Evolutionary conservation across 2,797 vertebrate genomes (phyloP).

Genomic region (Argentina silus): DNA sequence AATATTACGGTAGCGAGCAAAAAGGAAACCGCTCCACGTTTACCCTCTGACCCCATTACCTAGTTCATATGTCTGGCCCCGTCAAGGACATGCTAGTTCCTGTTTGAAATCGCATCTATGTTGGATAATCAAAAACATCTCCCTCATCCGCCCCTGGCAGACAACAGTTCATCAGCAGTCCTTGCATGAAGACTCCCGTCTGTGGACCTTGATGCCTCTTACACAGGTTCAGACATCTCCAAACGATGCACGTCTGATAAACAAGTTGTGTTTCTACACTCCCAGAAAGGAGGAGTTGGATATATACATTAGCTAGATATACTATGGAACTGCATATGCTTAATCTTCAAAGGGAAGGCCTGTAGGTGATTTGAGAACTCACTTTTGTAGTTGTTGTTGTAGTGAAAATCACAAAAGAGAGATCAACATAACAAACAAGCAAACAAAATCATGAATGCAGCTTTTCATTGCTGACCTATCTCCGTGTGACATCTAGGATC

Average conservation of each 20-base stretch:
- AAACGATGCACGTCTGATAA: background rate
- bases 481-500: conserved; percentile 61
- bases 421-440: conserved; percentile 39
- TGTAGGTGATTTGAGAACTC: conserved; percentile 21
- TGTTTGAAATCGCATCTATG: conserved; percentile 64
- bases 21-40: conserved; percentile 59
- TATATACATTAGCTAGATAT: background rate
- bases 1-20: conserved; percentile 58
- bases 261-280: no score
- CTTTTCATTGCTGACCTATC: conserved; percentile 48
- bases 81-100: conserved; percentile 49
- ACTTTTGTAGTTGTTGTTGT: conserved; percentile 7
- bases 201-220: conserved; percentile 59
- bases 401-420: conserved; percentile 4
- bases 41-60: conserved; percentile 64
- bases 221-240: conserved; percentile 36
- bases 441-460: conserved; percentile 48
- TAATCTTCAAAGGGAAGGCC: conserved; percentile 43
- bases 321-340: conserved; percentile 22
- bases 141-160: conserved; percentile 52
- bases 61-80: conserved; percentile 53
- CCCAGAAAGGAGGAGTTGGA: background rate
- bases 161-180: conserved; percentile 61
- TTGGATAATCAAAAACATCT: conserved; percentile 69
- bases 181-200: conserved; percentile 38